Evolutionary conservation across 2,888 invertebrate species (phyloP), one percentile per base, ranked within the genome.

Genomic region (Lathronympha strigana): DNA sequence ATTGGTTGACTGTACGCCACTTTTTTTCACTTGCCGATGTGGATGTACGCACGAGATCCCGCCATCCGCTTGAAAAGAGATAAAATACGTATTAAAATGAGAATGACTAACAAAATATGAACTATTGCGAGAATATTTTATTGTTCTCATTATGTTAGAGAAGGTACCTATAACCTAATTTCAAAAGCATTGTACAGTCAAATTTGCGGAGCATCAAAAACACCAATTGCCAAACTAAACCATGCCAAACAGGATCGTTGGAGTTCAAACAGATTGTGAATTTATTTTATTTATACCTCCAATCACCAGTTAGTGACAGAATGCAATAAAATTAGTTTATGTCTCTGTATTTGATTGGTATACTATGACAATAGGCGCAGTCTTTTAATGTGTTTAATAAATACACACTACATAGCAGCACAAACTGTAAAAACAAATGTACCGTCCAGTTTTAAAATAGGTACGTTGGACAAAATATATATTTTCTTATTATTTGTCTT

Each of bases 271-370:
- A 25, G 23, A 4, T 23, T 4, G 13, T 25, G 40, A 13, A 28
- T 55, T 54, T 54, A 28, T 19, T 55, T 40, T 28, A 55, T 55
- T 40, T 55, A 15, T 23, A 3, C 25, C 13, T 17, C 28, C 6
- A 28, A 25, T 55, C 55, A 55, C 17, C 40, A 40, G 40, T 40
- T 40, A 40, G 54, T 38, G 38, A 15, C 23, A 38, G 23, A 54
- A 11, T 23, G 54, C 54, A 23, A 28, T 55, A 13, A 55, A 55
- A 15, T 40, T 5, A 13, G 28, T 40, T 28, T 40, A 25, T 40
- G 13, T 25, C 1, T 15, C 28, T 40, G 17, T 5, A 11, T 38
- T 54, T 54, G 25, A 25, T n/a, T 4, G 9, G 4, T 36, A 15
- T 11, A 13, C 38, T n/a, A 15, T 38, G 11, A 3, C 13, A 40